Evolutionary conservation across 2,888 invertebrate genomes (phyloP), one percentile per base, ranked within the genome.

Genomic region (Rhynchonema sp.): DNA sequence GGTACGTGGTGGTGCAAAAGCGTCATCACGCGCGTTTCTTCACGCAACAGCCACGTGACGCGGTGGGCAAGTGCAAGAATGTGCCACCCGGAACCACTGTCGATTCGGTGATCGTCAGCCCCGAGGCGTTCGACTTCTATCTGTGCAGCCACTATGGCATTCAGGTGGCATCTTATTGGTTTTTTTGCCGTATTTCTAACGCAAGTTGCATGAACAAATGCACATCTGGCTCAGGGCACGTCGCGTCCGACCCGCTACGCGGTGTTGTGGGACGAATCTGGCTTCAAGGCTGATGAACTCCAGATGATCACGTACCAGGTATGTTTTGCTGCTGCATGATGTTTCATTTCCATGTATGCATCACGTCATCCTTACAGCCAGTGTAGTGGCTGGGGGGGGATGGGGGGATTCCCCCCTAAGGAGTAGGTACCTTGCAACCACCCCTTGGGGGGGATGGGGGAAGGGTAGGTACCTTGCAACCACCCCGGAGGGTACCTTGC

Each of bases 91-190:
- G 60, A 38, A 28, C 59, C 26, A 29, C 57, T 54, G 66, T 70
- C 54, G 70, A 70, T 62, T 66, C 68, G 52, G 66, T 63, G 46
- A 66, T 70, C 60, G 65, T 64, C 22, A 64, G 65, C 20, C 66
- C 69, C 46, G 66, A 68, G 60, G 66, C 65, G 26, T 69, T 69
- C 62, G 70, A 70, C 64, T 70, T 69, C 65, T 70, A 68, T 59
- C 61, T 70, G 57, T 67, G 67, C 62, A 66, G 66, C 46, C 70
- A 69, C 59, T 66, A 64, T 38, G 69, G 66, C 25, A 64, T 66
- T 38, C 64, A 64, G 53, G 64, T 61, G 52, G 52, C 9, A 52
- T 52, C 3, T 22, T 6, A 6, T 52, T 52, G 25, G 3, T 25
- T 52, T 52, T 23, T 6, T 52, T 17, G 3, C 13, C 52, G 22